phyloP scores from a whole-genome alignment of 2,113 vertebrate species.

The Calidris pygmaea region DNA sequence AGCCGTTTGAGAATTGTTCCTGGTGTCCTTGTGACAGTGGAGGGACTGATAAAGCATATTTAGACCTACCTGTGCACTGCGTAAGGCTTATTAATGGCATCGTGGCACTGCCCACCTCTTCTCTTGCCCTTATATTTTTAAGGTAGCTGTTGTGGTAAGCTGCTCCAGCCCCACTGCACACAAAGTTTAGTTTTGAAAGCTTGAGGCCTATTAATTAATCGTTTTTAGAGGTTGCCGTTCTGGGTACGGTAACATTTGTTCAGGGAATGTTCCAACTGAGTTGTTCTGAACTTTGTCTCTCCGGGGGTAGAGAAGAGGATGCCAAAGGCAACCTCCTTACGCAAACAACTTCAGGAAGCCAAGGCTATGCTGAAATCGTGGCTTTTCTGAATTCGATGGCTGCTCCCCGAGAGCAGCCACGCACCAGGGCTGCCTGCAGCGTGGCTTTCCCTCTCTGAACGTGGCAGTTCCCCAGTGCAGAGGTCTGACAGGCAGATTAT shows the following conservation, averaged over 20 bases:
- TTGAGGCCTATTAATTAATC: background rate
- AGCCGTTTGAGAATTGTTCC: background rate
- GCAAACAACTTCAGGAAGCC: background rate
- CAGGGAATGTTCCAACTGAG: background rate
- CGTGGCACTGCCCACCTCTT: background rate
- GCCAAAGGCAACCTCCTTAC: background rate
- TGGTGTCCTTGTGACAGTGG: background rate
- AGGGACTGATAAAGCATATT: background rate
- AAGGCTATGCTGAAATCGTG: background rate
- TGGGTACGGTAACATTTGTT: background rate
- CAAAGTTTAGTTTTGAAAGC: background rate
- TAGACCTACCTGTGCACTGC: background rate
- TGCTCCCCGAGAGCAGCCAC: background rate
- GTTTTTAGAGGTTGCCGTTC: background rate
- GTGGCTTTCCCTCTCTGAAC: background rate
- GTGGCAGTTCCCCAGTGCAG: background rate
- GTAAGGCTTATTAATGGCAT: background rate
- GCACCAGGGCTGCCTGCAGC: background rate
- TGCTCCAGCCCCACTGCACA: background rate
- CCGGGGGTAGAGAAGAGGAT: background rate
- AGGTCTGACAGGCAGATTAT: background rate
- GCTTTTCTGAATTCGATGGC: background rate
- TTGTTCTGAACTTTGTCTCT: background rate
- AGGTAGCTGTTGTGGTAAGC: background rate
- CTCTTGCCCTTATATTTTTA: background rate